Conservation (phyloP, 2,888 invertebrate species). For the Bursaphelenchus okinawaensis region DNA sequence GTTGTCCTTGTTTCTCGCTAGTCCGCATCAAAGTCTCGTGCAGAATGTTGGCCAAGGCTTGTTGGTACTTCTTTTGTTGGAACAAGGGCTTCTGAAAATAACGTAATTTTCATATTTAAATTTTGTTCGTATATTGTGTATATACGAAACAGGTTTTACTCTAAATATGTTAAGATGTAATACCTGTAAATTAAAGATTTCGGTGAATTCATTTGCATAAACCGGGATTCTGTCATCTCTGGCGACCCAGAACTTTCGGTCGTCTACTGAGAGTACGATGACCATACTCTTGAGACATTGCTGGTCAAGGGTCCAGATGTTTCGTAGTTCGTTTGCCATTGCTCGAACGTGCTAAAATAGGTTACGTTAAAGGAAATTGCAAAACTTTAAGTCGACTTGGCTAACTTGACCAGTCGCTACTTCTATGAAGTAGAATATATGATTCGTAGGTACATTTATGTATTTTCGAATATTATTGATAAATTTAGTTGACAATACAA, state of each 20-base stretch:
- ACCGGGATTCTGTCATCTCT: conserved; percentile 48
- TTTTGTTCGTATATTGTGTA: background rate
- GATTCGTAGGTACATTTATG: no score
- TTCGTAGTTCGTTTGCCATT: conserved; percentile 50
- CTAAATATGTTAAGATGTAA: background rate
- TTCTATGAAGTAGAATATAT: no score
- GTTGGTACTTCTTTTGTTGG: conserved; percentile 37
- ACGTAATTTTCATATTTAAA: conserved; percentile 3
- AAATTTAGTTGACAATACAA: background rate
- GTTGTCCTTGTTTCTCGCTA: conserved; percentile 39
- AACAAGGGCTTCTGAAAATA: conserved; percentile 39
- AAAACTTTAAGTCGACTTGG: no score
- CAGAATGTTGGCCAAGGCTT: conserved; percentile 44
- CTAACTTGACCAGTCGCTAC: no score
- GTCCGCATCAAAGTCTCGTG: conserved; percentile 41
- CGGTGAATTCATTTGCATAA: conserved; percentile 47
- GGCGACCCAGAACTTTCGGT: conserved; percentile 52
- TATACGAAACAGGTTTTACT: background rate
- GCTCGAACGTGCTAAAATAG: conserved; percentile 37
- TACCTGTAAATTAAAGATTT: conserved; percentile 44
- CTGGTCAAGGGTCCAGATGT: conserved; percentile 44
- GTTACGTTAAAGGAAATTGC: background rate
- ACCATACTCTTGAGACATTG: conserved; percentile 49
- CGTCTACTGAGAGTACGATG: conserved; percentile 46
- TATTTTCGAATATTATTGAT: no score